A percentile compares a stretch with the other conserved stretches of the same genome.
phyloP scores from a whole-genome alignment of 2,113 vertebrate species.

The Cyrtonyx montezumae region DNA sequence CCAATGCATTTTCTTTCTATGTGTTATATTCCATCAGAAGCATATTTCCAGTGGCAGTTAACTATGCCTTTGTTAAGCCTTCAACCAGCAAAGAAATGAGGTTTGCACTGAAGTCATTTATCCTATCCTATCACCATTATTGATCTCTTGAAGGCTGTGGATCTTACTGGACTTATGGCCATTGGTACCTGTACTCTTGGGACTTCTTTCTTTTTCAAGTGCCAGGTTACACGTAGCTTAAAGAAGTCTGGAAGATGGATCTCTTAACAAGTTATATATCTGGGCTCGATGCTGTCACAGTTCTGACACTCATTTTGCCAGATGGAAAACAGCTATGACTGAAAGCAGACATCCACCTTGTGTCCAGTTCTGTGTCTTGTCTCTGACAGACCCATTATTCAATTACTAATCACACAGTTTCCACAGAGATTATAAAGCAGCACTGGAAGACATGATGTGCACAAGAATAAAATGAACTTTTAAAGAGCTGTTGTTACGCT shows the following conservation, averaged over 20 bases:
- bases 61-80: background rate
- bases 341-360: background rate
- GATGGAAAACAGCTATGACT: background rate
- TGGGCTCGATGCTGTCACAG: background rate
- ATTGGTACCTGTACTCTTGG: background rate
- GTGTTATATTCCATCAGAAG: background rate
- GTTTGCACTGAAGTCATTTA: background rate
- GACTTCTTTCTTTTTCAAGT: background rate
- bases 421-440: background rate
- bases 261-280: background rate
- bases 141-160: background rate
- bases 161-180: too few species aligned
- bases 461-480: background rate
- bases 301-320: background rate
- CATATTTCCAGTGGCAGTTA: background rate
- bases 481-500: background rate
- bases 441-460: background rate
- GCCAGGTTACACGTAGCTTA: background rate
- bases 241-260: background rate
- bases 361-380: background rate
- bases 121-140: background rate
- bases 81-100: background rate
- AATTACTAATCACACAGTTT: background rate
- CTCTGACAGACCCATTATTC: background rate
- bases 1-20: background rate